Conservation (phyloP, 2,797 vertebrate species). For the Scolopax rusticola region DNA sequence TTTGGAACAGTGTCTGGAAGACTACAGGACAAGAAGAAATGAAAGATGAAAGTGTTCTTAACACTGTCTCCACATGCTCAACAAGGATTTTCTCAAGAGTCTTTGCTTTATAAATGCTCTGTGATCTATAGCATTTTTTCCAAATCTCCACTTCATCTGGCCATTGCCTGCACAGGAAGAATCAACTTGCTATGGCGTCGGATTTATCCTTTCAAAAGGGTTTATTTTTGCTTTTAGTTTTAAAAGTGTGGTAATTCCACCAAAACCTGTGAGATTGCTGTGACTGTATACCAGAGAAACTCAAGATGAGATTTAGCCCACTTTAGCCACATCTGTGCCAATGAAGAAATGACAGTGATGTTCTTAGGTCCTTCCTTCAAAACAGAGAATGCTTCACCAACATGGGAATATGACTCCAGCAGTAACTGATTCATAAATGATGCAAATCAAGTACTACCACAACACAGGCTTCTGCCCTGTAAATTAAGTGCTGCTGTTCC, state of each 20-base stretch:
- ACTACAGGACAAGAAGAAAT: conserved; percentile 34
- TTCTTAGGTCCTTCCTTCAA: background rate
- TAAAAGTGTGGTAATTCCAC: background rate
- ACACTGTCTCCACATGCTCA: conserved; percentile 6
- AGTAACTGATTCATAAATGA: background rate
- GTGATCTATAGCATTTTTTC: background rate
- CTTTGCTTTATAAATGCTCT: background rate
- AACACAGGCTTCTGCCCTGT: background rate
- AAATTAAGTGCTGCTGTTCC: background rate
- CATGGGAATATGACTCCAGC: fast-evolving
- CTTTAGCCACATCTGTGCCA: fast-evolving
- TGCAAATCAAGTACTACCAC: background rate
- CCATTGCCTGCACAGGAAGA: background rate
- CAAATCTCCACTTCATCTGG: conserved; percentile 4
- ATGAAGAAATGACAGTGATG: background rate
- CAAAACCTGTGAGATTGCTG: background rate
- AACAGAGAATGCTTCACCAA: background rate
- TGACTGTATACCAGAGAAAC: background rate
- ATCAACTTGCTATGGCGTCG: background rate
- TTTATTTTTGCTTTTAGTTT: background rate
- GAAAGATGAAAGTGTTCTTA: conserved; percentile 43
- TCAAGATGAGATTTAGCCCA: background rate
- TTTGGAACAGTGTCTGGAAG: background rate
- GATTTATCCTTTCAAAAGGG: background rate
- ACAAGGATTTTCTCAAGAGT: conserved; percentile 22